Base-by-base conservation (phyloP, 2,888 invertebrate species). In the Crematogaster levior region DNA sequence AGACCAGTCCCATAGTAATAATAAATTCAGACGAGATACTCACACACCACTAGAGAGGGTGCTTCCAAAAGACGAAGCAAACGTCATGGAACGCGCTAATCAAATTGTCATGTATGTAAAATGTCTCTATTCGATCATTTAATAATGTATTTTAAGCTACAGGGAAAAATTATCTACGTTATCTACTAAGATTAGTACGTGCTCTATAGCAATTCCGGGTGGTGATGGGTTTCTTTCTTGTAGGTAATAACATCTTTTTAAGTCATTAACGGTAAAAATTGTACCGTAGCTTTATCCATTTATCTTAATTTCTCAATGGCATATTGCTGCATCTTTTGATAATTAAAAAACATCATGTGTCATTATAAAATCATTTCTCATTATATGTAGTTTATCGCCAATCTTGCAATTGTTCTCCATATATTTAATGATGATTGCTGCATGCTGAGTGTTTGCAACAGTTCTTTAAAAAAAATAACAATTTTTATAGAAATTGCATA, bases 51-150 rank as follows among this genome's bases (percentile, higher is more conserved):
- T 96, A 91, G 96, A 96, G 95, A 95, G 96, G 95, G 96, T 95
- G 85, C 94, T 96, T 95, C 95, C 95, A 94, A 96, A 97, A 93
- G 97, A 97, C 95, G 97, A 97, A 95, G 96, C 97, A 91, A 97
- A 97, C 94, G 97, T 97, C 92, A 97, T 97, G 96, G 97, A 97
- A 95, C 96, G 97, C 95, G 97, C 97, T 95, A 97, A 97, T 96
- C 97, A 97, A 95, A 97, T 97, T 95, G 97, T 97, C 95, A 97
- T 97, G 97, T 97, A 97, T 96, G 97, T 96, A 86, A 80, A 85
- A 81, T 56, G 87, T 85, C 85, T 73, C 58, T 86, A 89, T 43
- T 84, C 74, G 85, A 87, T 84, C 82, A 79, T 81, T 66, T 89
- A 86, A 86, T 70, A 88, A 85, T 84, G 68, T 91, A 88, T 86